Evolutionary conservation across 92 coral and sea anemone genomes (phyloP).

Genomic region (Heteractis magnifica): DNA sequence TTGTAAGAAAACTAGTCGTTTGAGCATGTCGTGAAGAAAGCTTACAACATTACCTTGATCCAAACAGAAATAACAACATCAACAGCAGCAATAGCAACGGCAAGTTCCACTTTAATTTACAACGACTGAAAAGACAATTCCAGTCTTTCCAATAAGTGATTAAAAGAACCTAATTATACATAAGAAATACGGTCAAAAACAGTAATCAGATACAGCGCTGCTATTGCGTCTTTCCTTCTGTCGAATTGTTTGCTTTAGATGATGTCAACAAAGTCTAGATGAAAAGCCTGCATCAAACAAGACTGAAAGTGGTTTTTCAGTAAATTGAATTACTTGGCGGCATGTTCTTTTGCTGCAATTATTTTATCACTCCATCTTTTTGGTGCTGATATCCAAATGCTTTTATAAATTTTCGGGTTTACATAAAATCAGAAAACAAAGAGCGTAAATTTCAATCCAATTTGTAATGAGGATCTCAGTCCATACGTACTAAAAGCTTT

Average conservation of each 20-base stretch:
- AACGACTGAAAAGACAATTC: no score
- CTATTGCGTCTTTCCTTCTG: not conserved
- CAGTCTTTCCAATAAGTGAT: no score
- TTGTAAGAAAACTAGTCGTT: no score
- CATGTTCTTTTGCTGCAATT: not conserved
- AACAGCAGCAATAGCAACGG: no score
- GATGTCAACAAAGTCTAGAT: not conserved
- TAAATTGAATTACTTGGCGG: not conserved
- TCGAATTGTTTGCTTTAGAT: not conserved
- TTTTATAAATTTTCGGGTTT: not conserved
- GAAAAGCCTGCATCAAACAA: not conserved
- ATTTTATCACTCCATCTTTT: not conserved
- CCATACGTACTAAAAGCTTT: not conserved
- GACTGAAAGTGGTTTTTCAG: not conserved
- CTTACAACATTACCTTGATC: no score
- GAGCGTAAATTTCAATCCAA: not conserved
- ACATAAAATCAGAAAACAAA: not conserved
- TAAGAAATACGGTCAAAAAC: not conserved
- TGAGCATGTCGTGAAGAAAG: no score
- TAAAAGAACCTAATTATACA: no score
- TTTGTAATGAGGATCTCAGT: not conserved
- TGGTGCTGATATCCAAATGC: not conserved
- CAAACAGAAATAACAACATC: no score
- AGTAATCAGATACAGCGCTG: not conserved
- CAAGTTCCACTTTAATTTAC: no score